Base-by-base conservation (phyloP, 2,797 vertebrate genomes). In the Carapus acus region DNA sequence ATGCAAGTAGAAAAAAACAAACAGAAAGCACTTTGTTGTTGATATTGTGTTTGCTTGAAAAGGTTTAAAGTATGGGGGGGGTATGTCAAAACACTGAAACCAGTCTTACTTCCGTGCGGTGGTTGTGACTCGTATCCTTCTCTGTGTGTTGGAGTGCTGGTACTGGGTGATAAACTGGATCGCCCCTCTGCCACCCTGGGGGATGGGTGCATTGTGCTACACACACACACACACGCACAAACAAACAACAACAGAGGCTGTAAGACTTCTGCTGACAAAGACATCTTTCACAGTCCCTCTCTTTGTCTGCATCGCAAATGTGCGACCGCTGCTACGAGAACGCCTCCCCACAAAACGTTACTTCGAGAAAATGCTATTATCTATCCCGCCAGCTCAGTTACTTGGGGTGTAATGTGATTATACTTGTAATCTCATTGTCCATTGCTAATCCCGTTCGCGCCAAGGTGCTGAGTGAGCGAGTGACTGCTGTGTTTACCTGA, bases 91-190 rank as follows among this genome's bases (percentile, higher is more conserved):
- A 39, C n/a, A 36, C 43, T n/a, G 45, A 47, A 61, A 37, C 1
- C 13, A 2, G 8, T 49, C 94, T 92, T 82, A 98, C 95, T 97
- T 98, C 69, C 96, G 92, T 67, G 95, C 94, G 13, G 97, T 58
- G 47, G 96, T 99, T 57, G 93, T 93, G 65, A 98, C 94, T 6
- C 94, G 87, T 72, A 99, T 92, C 53, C 93, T 91, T 65, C 79
- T 91, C 85, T 97, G 93, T 0, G 86, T 91, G 79, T 82, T 96
- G 58, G 94, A 96, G 72, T 98, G 95, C 60, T 99, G 96, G 75
- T 96, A 99, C 43, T 95, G 93, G 2, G 94, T 95, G 52, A 99
- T 89, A 69, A 98, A 97, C 83, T 98, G 96, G 74, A 97, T 62
- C 1, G 91, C 94, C 0, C 94, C 96, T 79, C 96, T 84, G 57